Evolutionary conservation across 2,797 vertebrate species (phyloP), one percentile per base, ranked within the genome.

Genomic region (Acropternis orthonyx): DNA sequence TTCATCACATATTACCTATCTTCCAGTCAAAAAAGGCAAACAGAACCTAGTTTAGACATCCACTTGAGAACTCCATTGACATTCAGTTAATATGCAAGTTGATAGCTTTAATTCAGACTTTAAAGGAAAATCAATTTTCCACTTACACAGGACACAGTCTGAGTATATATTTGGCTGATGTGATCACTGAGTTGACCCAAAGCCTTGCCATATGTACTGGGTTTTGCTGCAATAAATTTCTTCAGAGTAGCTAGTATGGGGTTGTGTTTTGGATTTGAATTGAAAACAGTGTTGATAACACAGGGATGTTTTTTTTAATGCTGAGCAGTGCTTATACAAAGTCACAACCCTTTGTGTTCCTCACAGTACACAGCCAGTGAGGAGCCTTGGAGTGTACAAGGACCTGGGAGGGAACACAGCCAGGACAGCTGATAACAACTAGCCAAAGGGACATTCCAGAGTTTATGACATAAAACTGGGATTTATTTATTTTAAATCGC

Each of bases 291-390:
- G 5, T 15, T 71, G 39, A 32, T 14, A 37, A 44, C 10, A 49
- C 2, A 46, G 8, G 2, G 1, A 16, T 52, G 7, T 12, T 66
- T 69, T 49, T 0, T 0, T 36, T 26, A 54, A 4, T 54, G 28
- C 26, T 58, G 8, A 58, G 32, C 6, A 19, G 43, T 6, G 11
- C 22, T 74, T 24, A 11, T 10, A 4, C 28, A 51, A 46, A 2
- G 2, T 14, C 41, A 68, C 61, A 8, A 7, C 2, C 6, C 37
- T n/a, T 52, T 56, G 61, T 43, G 11, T 4, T 17, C 9, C 17
- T 17, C n/a, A n/a, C 1, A 12, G 27, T 3, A 5, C 12, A 5
- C 10, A 3, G 4, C 2, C 15, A 36, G 24, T 1, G 4, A 71
- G 24, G 20, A 62, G 14, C 8, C 16, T 44, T 43, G 22, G 21